A percentile compares a stretch with the other conserved stretches of the same genome.
Evolutionary conservation across 2,113 vertebrate species (phyloP).

Genomic region (Coptodon rendalli): DNA sequence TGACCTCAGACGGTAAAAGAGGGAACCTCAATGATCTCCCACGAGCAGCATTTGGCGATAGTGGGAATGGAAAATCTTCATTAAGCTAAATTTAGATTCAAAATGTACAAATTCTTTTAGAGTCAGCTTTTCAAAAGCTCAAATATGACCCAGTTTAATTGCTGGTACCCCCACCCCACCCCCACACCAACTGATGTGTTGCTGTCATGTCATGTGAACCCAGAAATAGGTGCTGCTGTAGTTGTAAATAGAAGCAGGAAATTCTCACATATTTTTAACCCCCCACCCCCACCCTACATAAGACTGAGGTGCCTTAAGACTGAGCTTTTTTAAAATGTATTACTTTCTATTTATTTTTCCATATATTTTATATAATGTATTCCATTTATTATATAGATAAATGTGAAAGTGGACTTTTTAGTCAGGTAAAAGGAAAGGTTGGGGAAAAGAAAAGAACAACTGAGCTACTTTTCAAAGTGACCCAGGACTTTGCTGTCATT

Average conservation of each 20-base stretch:
- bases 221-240: background rate
- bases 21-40: background rate
- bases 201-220: background rate
- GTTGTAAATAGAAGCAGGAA: background rate
- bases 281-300: background rate
- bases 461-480: background rate
- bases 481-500: background rate
- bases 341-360: background rate
- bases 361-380: background rate
- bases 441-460: background rate
- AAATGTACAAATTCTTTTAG: background rate
- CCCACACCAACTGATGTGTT: background rate
- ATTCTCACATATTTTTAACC: background rate
- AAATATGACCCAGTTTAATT: background rate
- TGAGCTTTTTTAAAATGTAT: background rate
- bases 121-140: background rate
- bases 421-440: accelerated
- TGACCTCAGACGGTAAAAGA: background rate
- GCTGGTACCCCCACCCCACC: background rate
- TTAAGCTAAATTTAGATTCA: background rate
- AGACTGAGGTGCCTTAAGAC: background rate
- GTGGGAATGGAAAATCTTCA: background rate
- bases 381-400: background rate
- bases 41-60: background rate
- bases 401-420: background rate